Conservation (phyloP, 2,888 invertebrate genomes). For the Eupelmus urozonus region DNA sequence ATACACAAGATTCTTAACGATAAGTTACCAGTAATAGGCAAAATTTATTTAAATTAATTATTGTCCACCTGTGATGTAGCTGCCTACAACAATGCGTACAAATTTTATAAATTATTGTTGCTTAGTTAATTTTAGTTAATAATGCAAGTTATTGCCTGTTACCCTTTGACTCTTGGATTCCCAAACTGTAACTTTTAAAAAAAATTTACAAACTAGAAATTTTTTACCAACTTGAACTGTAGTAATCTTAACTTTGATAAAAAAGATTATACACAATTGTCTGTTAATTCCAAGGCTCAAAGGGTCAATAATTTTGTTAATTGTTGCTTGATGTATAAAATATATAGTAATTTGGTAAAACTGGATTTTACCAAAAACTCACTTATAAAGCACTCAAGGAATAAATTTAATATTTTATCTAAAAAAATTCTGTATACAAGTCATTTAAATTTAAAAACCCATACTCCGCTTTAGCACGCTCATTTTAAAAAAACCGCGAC, state of each 20-base stretch:
- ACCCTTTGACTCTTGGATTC: neutral
- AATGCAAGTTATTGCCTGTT: conserved; percentile 4
- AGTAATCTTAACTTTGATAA: too few relatives aligned
- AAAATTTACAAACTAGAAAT: too few relatives aligned
- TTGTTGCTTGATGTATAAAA: neutral
- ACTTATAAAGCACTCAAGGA: neutral
- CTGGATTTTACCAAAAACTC: conserved; percentile 1
- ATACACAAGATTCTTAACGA: conserved; percentile 20
- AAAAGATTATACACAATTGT: too few relatives aligned
- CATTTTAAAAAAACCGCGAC: too few relatives aligned
- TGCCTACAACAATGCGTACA: neutral
- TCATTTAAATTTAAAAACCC: too few relatives aligned
- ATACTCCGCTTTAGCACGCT: too few relatives aligned
- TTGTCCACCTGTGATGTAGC: conserved; percentile 43
- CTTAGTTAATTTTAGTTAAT: conserved; percentile 8
- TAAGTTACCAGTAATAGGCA: conserved; percentile 1
- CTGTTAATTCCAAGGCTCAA: too few relatives aligned
- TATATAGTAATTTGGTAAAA: conserved; percentile 22
- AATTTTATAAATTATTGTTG: conserved; percentile 13
- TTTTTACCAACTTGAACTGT: too few relatives aligned
- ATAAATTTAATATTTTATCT: conserved; percentile 42
- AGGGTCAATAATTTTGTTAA: too few relatives aligned
- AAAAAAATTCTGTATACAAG: neutral
- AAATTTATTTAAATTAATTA: conserved; percentile 25
- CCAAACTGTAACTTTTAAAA: too few relatives aligned